Evolutionary conservation across 2,113 vertebrate species (phyloP).

Genomic region (Desmodus rotundus): DNA sequence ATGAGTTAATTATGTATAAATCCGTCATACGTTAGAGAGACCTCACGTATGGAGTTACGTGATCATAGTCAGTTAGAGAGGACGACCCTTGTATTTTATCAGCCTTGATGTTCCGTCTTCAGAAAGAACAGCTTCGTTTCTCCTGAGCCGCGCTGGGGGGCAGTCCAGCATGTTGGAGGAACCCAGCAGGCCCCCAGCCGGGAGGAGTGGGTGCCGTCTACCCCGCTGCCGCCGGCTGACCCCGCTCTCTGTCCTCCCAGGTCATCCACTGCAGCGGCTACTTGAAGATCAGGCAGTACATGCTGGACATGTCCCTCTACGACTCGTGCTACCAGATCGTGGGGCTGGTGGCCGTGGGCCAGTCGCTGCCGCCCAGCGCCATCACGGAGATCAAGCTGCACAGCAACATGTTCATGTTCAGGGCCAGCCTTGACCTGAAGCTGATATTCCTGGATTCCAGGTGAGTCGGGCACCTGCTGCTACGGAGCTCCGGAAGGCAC

Average conservation of each 20-base stretch:
- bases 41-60: not conserved
- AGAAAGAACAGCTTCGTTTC: not conserved
- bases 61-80: not conserved
- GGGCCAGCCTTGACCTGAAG: slow-evolving; percentile 94
- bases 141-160: rapidly evolving
- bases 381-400: slow-evolving; percentile 95
- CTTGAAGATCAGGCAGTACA: slow-evolving; percentile 92
- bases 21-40: not conserved
- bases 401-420: slow-evolving; percentile 98
- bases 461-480: slow-evolving; percentile 75
- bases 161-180: not conserved
- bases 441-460: slow-evolving; percentile 95
- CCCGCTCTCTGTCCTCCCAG: slow-evolving; percentile 74
- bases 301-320: slow-evolving; percentile 90
- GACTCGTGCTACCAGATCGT: slow-evolving; percentile 94
- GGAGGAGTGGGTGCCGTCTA: rapidly evolving
- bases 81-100: not conserved
- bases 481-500: rapidly evolving
- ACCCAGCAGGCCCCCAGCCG: not conserved
- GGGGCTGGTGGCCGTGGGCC: slow-evolving; percentile 93
- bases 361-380: slow-evolving; percentile 93
- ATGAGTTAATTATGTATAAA: not conserved
- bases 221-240: not conserved
- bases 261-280: slow-evolving; percentile 98
- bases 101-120: not conserved